phyloP scores from a whole-genome alignment of 2,113 vertebrate genomes.

The Tychaedon coryphoeus region DNA sequence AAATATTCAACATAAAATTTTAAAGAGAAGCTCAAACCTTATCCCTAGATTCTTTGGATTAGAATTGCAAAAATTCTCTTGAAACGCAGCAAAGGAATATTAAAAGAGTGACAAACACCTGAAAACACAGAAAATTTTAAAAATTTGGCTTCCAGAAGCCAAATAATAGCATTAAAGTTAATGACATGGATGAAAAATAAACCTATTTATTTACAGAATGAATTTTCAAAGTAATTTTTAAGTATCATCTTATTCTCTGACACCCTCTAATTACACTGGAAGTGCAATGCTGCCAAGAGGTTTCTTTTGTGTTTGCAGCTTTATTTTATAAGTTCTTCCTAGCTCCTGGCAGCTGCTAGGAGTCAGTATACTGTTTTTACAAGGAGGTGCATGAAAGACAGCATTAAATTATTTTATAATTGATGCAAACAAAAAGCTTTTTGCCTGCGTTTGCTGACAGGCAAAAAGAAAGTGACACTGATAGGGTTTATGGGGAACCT shows the following conservation, averaged over 20 bases:
- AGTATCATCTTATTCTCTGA: neutral
- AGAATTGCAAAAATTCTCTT: neutral
- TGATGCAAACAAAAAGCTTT: slow-evolving; percentile 25
- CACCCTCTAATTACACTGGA: neutral
- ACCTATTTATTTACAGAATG: neutral
- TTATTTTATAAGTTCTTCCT: neutral
- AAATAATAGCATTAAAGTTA: neutral
- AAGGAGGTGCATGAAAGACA: neutral
- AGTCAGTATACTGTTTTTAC: slow-evolving; percentile 33
- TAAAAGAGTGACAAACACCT: neutral
- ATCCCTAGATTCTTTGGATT: neutral
- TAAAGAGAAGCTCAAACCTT: neutral
- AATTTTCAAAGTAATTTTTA: neutral
- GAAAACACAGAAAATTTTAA: neutral
- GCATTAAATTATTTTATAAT: slow-evolving; percentile 36
- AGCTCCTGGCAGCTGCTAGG: slow-evolving; percentile 42
- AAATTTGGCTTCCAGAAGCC: neutral
- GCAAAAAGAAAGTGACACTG: slow-evolving; percentile 25
- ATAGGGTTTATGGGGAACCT: slow-evolving; percentile 17
- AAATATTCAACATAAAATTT: neutral
- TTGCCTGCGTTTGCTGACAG: slow-evolving; percentile 21
- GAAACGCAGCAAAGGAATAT: neutral
- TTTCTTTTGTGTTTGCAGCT: neutral
- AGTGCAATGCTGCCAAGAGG: neutral
- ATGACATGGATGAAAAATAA: neutral